Conservation (phyloP, 2,888 invertebrate species). For the Gasteruption jaculator region DNA sequence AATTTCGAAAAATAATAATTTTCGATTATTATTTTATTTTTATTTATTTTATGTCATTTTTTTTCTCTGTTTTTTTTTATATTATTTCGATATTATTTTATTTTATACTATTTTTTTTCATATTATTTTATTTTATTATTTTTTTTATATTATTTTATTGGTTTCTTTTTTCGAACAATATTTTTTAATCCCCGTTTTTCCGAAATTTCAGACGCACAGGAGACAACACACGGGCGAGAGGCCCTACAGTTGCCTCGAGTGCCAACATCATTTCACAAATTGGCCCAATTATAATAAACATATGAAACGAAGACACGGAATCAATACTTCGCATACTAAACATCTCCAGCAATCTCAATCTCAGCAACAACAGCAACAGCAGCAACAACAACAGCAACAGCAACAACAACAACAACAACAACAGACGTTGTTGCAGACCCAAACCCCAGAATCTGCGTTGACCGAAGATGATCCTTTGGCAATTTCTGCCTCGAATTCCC, state of each 20-base stretch:
- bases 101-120: too few relatives aligned
- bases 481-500: constrained; percentile 24
- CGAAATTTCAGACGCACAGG: constrained; percentile 59
- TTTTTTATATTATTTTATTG: constrained; percentile 7
- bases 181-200: constrained; percentile 7
- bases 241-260: constrained; percentile 70
- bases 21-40: neutral
- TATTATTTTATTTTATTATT: too few relatives aligned
- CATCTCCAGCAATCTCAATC: constrained; percentile 35
- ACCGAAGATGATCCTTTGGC: constrained; percentile 20
- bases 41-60: neutral
- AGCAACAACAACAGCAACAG: constrained; percentile 21
- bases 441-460: constrained; percentile 8
- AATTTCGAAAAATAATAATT: constrained; percentile 2
- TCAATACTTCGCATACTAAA: constrained; percentile 55
- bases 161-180: constrained; percentile 6
- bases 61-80: neutral
- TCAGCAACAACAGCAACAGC: constrained; percentile 28
- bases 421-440: constrained; percentile 14
- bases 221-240: constrained; percentile 65
- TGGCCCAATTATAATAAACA: constrained; percentile 83
- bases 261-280: constrained; percentile 72
- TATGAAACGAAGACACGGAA: constrained; percentile 71
- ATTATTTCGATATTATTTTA: neutral
- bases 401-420: constrained; percentile 24